Conservation (phyloP, 2,888 invertebrate genomes). For the Drosophila suboccidentalis region DNA sequence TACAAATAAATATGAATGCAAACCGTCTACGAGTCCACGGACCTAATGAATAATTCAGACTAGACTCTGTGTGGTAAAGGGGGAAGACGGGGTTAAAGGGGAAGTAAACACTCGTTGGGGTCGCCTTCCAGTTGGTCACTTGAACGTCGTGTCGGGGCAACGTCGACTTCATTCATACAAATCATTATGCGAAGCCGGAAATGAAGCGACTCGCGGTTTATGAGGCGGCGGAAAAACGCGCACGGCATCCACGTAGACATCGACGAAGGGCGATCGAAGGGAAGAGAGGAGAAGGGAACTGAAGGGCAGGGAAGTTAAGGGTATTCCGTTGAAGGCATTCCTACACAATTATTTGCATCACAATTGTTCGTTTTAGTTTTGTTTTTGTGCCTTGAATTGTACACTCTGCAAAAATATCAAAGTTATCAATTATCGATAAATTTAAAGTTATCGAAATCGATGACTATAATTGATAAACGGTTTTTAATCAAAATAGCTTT, state of each 20-base stretch:
- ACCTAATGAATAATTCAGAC: constrained; percentile 74
- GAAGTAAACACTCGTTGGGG: constrained; percentile 14
- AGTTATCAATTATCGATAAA: neutral
- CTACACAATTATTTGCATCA: constrained; percentile 56
- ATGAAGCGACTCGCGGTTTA: constrained; percentile 72
- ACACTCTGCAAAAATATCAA: constrained; percentile 5
- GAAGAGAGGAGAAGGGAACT: neutral
- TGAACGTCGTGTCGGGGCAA: constrained; percentile 53
- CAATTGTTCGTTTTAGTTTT: constrained; percentile 53
- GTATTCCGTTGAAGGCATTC: constrained; percentile 26
- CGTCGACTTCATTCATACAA: constrained; percentile 68
- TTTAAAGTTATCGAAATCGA: neutral
- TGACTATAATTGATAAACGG: neutral
- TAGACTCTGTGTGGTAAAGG: neutral
- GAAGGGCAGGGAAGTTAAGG: neutral
- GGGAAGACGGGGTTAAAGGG: neutral
- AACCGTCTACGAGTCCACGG: constrained; percentile 50
- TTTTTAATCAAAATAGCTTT: neutral
- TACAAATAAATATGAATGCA: constrained; percentile 49
- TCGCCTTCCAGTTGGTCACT: constrained; percentile 53
- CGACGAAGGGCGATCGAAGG: neutral
- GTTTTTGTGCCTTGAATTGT: constrained; percentile 7
- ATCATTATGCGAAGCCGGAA: constrained; percentile 75
- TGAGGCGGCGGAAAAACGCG: constrained; percentile 49
- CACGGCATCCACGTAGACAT: constrained; percentile 23